Evolutionary conservation across 2,888 invertebrate species (phyloP), one percentile per base, ranked within the genome.

Genomic region (Lepas anatifera): DNA sequence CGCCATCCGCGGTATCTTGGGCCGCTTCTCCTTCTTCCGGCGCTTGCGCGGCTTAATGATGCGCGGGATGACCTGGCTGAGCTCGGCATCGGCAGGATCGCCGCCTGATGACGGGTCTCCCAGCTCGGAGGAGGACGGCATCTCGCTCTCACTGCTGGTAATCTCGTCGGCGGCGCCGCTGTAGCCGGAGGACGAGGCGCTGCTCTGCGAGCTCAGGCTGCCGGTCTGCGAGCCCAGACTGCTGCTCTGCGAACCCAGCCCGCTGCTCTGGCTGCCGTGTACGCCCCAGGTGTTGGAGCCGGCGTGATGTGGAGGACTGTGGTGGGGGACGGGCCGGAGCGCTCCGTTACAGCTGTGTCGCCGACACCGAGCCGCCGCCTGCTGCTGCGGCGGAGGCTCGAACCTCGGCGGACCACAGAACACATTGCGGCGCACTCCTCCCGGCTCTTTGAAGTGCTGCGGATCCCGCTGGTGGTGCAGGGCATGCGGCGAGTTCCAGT

Each of bases 11-110:
- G 46, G 46, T 35, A 46, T 68, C 35, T 68, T 58, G 3, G 73
- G 71, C 46, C 70, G 71, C 27, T 71, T 69, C 79, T 92, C 92
- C 81, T 92, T 93, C 86, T 92, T 93, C 78, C 92, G 87, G 69
- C 93, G 85, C 79, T 93, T 93, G 68, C 93, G 83, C 10, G 92
- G 92, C 80, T 93, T 93, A 77, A 93, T 92, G 74, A 93, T 92
- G 75, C 93, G 85, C 74, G 92, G 92, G 77, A 92, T 81, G 81
- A 89, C 89, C 74, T 88, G 89, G 78, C 58, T 35, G 35, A 35
- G 58, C 58, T 90, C 90, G 16, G 86, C 86, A 16, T 90, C 90
- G 16, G 86, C 86, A 18, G 72, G 70, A 75, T 87, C 87, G 81
- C 89, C 88, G 81, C 89, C 89, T 89, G 80, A 89, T 89, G n/a